Evolutionary conservation across 2,888 invertebrate species (phyloP).

Genomic region (Sphaeridia pumilis): DNA sequence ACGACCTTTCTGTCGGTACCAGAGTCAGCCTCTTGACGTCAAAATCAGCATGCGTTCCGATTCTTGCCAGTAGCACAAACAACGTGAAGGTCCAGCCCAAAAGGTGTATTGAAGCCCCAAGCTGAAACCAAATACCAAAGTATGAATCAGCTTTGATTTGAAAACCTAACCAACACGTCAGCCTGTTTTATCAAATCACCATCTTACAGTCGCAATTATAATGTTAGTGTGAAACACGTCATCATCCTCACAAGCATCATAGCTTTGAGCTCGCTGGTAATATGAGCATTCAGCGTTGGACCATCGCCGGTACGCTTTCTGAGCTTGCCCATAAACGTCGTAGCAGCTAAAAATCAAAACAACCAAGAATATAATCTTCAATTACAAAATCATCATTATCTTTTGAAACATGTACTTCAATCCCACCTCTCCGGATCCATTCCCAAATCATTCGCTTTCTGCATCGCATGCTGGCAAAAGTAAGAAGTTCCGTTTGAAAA

Average conservation of each 20-base stretch:
- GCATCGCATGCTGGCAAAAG: not conserved
- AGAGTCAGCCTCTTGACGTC: no score
- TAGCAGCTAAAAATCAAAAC: no score
- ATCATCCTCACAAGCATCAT: not conserved
- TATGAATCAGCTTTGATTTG: not conserved
- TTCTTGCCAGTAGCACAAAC: not conserved
- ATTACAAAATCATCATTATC: no score
- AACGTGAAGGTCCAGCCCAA: constrained; percentile 3
- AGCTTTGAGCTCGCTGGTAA: not conserved
- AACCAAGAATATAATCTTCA: no score
- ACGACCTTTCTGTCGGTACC: no score
- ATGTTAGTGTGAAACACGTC: not conserved
- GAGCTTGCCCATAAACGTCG: no score
- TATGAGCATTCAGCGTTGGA: not conserved
- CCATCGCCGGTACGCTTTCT: not conserved
- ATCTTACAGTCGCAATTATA: not conserved
- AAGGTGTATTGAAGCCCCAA: constrained; percentile 3
- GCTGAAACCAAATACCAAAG: not conserved
- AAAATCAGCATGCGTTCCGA: constrained; percentile 5
- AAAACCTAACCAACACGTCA: not conserved
- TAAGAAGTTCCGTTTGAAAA: not conserved
- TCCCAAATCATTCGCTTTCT: not conserved
- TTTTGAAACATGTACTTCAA: no score
- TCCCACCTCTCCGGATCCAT: not conserved
- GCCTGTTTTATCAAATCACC: not conserved